A percentile compares a stretch with the other conserved stretches of the same genome.
Conservation (phyloP, 2,797 vertebrate species). For the Morelia viridis region DNA sequence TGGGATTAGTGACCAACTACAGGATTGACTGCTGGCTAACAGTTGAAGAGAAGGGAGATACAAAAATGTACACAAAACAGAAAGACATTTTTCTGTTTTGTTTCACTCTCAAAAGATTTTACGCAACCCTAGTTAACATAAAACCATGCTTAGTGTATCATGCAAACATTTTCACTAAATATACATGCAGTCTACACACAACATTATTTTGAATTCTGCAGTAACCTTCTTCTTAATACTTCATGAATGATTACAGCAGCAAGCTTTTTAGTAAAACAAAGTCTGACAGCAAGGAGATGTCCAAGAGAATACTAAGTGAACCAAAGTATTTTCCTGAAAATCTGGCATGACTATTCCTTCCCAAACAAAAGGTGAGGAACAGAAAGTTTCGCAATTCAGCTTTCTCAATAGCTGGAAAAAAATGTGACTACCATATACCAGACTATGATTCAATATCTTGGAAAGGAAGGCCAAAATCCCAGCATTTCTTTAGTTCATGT, state of each 20-base stretch:
- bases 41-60: too few relatives aligned
- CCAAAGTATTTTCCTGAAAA: neutral
- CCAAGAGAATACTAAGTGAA: neutral
- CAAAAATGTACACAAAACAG: too few relatives aligned
- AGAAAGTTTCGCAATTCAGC: neutral
- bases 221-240: neutral
- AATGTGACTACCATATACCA: neutral
- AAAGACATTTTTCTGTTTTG: too few relatives aligned
- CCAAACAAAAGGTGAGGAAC: neutral
- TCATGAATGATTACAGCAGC: neutral
- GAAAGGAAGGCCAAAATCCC: neutral
- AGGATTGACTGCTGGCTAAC: too few relatives aligned
- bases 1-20: too few relatives aligned
- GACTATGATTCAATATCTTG: neutral
- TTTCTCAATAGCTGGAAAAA: neutral
- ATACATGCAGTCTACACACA: neutral
- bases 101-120: too few relatives aligned
- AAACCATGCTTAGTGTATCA: too few relatives aligned
- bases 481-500: neutral
- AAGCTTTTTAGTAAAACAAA: conserved; percentile 20
- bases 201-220: neutral
- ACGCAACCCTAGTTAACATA: too few relatives aligned
- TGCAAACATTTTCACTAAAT: too few relatives aligned
- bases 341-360: neutral
- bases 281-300: neutral